Evolutionary conservation across 2,888 invertebrate species (phyloP), one percentile per base, ranked within the genome.

Genomic region (Stegophylla sp.): DNA sequence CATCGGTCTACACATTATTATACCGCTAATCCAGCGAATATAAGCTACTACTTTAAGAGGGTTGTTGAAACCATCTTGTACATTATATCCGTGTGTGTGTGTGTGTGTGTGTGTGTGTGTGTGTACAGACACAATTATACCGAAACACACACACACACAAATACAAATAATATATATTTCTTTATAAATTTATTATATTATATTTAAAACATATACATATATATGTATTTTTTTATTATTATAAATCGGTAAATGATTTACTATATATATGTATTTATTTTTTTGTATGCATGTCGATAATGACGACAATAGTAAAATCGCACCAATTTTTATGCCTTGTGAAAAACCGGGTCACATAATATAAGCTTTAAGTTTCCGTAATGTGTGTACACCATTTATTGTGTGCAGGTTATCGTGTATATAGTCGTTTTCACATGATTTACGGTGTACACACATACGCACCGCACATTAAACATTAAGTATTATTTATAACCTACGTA

Each of bases 401-500:
- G 17, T 48, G 48, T 10, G n/a, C 56, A 13, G 45, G 43, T 77
- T 53, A 67, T 77, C 77, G 64, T 34, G 76, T 56, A 13, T 59
- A 61, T 51, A 64, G 63, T 23, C 34, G 41, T 67, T 79, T 79
- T 69, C 28, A 45, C 61, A 79, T 79, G 77, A 79, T 79, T 79
- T 79, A 79, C 67, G 66, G 59, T 67, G 43, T 45, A n/a, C 43
- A 41, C 45, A 48, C 23, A 48, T 20, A 28, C 34, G n/a, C n/a
- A n/a, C 10, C 9, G 12, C 12, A 64, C 64, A 12, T 75, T 51
- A 69, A 45, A 77, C 48, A 69, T 34, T 45, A 45, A 15, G 20
- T 63, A 69, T 67, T 79, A 79, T 79, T 76, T 79, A 79, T 69
- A 79, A 69, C 56, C 53, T 67, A 76, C 20, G 56, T 34, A 10